Evolutionary conservation across 2,113 vertebrate species (phyloP).

Genomic region (Falco punctatus): DNA sequence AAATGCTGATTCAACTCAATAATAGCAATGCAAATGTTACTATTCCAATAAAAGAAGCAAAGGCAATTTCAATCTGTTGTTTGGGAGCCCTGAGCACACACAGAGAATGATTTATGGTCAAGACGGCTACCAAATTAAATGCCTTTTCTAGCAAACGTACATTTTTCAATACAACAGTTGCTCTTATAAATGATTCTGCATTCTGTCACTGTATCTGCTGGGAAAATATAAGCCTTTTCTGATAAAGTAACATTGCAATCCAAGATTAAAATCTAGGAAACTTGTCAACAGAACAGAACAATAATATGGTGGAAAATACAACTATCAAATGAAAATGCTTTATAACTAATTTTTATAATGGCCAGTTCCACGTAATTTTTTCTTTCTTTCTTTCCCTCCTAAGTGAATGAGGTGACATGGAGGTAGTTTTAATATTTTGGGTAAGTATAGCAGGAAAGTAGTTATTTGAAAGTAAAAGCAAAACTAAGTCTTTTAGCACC

Average conservation of each 20-base stretch:
- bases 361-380: conserved; percentile 60
- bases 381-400: neutral
- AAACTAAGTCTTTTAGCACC: conserved; percentile 36
- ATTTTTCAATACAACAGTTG: conserved; percentile 64
- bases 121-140: conserved; percentile 59
- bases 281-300: conserved; percentile 67
- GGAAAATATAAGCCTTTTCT: conserved; percentile 66
- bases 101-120: conserved; percentile 57
- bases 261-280: conserved; percentile 75
- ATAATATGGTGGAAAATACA: conserved; percentile 60
- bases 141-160: conserved; percentile 44
- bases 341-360: conserved; percentile 66
- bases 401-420: conserved; percentile 14
- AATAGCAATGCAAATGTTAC: conserved; percentile 58
- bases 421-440: conserved; percentile 73
- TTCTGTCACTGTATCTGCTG: neutral
- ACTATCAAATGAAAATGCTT: conserved; percentile 67
- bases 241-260: conserved; percentile 62
- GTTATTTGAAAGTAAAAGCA: conserved; percentile 38
- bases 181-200: conserved; percentile 35
- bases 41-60: conserved; percentile 52
- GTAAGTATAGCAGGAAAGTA: conserved; percentile 43
- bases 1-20: conserved; percentile 55
- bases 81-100: conserved; percentile 26
- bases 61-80: conserved; percentile 62